Evolutionary conservation across 2,888 invertebrate genomes (phyloP), one percentile per base, ranked within the genome.

Genomic region (Hemaris fuciformis): DNA sequence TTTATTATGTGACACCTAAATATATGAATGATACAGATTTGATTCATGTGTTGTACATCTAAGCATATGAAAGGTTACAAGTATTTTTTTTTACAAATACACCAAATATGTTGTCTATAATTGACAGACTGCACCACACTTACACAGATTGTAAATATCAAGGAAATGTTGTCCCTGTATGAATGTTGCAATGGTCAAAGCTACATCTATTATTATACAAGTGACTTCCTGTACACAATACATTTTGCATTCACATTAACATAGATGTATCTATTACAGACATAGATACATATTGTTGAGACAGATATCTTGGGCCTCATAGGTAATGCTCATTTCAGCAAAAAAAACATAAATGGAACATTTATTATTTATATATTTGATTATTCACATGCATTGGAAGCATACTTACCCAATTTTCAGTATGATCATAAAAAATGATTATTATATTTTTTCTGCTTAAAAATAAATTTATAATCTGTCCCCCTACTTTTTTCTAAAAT

Each of bases 121-220:
- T 6, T 3, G 6, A 23, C 1, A 53, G 53, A 53, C 27, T 31
- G 31, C 13, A 53, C 10, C 7, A 53, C 18, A 31, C 3, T 15
- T 48, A 18, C 27, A 0, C 27, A 18, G 2, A 31, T 27, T 2
- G 18, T 27, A 7, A 23, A 46, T 3, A 23, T 25, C 1, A 48
- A 23, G 27, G 5, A 27, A 10, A 53, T 53, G 10, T 53, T 27
- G 27, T 8, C 18, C 15, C 27, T 18, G 31, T 10, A 18, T 53
- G 8, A 53, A 53, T 53, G n/a, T 53, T 53, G 53, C 53, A 53
- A 53, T 53, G 53, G 31, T 59, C 38, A 60, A 56, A 31, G 59
- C 56, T 57, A 41, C 57, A 58, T 61, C 31, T 60, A 63, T 60
- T 31, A 18, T 27, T 53, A 53, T 5, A 53, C 53, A 53, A 27